Base-by-base conservation (phyloP, 1,140 invertebrate genomes). In the Mya arenaria region DNA sequence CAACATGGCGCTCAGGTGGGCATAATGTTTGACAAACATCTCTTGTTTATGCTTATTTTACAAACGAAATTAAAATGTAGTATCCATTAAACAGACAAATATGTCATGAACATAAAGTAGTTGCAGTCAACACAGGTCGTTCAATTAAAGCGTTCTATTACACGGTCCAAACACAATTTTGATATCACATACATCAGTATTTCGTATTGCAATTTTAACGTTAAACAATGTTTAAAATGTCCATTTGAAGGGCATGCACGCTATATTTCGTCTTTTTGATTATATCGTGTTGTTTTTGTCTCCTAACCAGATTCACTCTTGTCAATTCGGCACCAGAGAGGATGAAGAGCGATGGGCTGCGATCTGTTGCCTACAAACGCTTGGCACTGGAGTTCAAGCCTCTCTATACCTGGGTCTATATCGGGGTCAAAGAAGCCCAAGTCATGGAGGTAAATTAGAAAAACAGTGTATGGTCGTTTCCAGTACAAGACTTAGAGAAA, bases 361-460 rank as follows among this genome's bases (percentile, higher is more conserved):
- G 37, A 17, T 41, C 65, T 15, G 66, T 80, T 19, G 28, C 19
- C 48, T 80, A 71, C 30, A 68, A 41, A 28, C 41, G 65, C 0
- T 28, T 80, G 3, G 65, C 77, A 0, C 66, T 80, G 19, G 77
- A 80, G 58, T 69, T 58, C n/a, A 34, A 48, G 30, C 77, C 65
- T 6, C 52, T 71, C 15, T 80, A 30, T 25, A 80, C 77, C 0
- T 80, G 77, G 77, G 55, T 71, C 25, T 63, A 62, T 62, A 37
- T 80, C 5, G 34, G 37, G 17, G 77, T 37, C 2, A 68, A 71
- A 39, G 77, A 80, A 62, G 66, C 65, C 19, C 48, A 71, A 60
- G 62, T 71, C 23, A 23, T 71, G 36, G 36, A 80, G 32, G 77
- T 71, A n/a, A 71, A 55, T 71, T 34, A 36, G n/a, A n/a, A n/a